These are phyloP conservation scores for Cynaeus angustus DNA, from an alignment of 2,888 invertebrate genomes.

Conservation along the genomic window DNA sequence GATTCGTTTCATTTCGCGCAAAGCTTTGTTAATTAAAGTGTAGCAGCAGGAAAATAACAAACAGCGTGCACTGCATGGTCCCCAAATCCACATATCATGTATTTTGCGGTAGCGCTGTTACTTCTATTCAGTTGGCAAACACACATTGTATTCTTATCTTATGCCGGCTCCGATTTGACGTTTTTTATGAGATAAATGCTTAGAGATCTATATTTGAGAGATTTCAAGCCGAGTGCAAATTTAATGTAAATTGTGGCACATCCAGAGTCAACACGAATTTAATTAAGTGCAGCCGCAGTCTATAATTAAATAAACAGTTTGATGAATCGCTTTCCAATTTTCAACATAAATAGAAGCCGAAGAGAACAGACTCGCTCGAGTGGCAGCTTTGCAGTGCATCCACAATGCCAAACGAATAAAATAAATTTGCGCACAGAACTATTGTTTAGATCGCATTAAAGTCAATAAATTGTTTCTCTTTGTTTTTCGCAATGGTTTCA, in stretches of 20 bases:
- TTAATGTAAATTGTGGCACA: constrained; percentile 54
- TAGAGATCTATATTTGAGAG: constrained; percentile 1
- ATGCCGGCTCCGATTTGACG: not conserved
- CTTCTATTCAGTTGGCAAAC: too few relatives aligned
- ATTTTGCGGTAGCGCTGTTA: too few relatives aligned
- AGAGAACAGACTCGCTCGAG: constrained; percentile 11
- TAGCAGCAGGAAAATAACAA: too few relatives aligned
- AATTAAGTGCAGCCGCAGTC: constrained; percentile 56
- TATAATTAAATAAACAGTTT: constrained; percentile 59
- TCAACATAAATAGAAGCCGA: constrained; percentile 34
- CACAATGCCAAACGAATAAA: constrained; percentile 7
- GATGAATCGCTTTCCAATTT: constrained; percentile 53
- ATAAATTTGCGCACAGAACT: not conserved
- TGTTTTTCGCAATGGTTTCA: constrained; percentile 7
- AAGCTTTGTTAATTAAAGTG: too few relatives aligned
- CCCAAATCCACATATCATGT: too few relatives aligned
- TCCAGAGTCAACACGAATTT: constrained; percentile 56
- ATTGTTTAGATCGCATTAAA: constrained; percentile 1
- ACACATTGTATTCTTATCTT: too few relatives aligned
- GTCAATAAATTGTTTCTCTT: constrained; percentile 1
- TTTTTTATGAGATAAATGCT: not conserved
- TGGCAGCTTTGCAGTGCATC: constrained; percentile 5
- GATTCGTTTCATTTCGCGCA: too few relatives aligned
- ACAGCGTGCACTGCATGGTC: too few relatives aligned
- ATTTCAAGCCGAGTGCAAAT: constrained; percentile 23